Conservation (phyloP, 2,113 vertebrate species). For the Aegithalos caudatus region DNA sequence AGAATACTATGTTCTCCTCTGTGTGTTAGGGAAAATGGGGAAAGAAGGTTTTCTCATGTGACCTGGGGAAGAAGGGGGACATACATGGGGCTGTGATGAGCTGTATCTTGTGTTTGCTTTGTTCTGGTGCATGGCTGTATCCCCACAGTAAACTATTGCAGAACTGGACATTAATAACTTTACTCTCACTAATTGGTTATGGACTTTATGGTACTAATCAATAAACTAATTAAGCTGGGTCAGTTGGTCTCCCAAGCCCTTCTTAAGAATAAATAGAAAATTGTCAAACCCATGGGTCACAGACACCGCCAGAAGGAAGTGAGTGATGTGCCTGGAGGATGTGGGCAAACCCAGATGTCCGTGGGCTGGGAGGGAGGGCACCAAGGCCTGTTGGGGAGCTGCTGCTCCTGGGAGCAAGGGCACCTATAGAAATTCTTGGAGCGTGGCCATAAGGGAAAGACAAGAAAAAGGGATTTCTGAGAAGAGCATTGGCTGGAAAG, state of each 20-base stretch:
- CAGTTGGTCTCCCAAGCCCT: slow-evolving; percentile 30
- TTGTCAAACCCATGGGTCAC: not conserved
- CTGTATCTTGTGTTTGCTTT: not conserved
- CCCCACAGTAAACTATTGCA: not conserved
- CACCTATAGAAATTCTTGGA: not conserved
- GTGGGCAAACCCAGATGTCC: not conserved
- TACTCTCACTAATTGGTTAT: slow-evolving; percentile 55
- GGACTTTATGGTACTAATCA: slow-evolving; percentile 50
- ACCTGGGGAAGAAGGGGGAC: not conserved
- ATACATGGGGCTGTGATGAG: rapidly evolving
- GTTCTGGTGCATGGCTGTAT: not conserved
- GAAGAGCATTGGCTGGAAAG: not conserved
- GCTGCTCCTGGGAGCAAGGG: not conserved
- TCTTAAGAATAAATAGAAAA: slow-evolving; percentile 6
- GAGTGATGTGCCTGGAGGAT: not conserved
- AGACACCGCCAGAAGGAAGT: not conserved
- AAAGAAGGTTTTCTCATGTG: not conserved
- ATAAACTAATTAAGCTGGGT: slow-evolving; percentile 59
- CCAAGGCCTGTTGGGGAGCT: rapidly evolving
- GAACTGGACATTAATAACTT: slow-evolving; percentile 54
- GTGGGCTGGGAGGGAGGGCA: rapidly evolving
- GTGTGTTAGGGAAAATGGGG: not conserved
- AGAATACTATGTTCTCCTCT: not conserved
- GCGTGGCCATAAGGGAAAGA: not conserved
- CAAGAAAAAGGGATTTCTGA: not conserved